phyloP scores from a whole-genome alignment of 2,888 invertebrate species.

The Amblyteles armatorius region DNA sequence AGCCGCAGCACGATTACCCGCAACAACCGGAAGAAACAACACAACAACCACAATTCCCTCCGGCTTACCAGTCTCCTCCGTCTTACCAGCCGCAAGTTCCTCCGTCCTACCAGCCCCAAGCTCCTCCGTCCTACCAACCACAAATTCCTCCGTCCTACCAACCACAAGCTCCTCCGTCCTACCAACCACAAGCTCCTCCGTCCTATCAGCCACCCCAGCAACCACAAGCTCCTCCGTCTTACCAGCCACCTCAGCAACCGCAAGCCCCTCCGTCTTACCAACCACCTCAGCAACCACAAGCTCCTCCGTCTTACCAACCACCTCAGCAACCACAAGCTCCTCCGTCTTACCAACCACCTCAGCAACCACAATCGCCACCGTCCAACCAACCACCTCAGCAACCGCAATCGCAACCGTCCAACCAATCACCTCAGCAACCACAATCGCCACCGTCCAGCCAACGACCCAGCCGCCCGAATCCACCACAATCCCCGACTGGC shows the following conservation, averaged over 20 bases:
- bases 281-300: conserved; percentile 36
- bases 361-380: not conserved
- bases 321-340: conserved; percentile 27
- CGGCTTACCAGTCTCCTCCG: not conserved
- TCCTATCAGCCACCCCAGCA: conserved; percentile 36
- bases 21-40: not conserved
- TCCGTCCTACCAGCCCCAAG: not conserved
- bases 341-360: conserved; percentile 33
- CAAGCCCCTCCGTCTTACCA: conserved; percentile 39
- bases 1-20: not conserved
- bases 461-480: not conserved
- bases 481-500: conserved; percentile 16
- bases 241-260: conserved; percentile 51
- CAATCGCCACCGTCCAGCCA: conserved; percentile 56
- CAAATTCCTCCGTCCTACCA: conserved; percentile 10
- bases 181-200: not conserved
- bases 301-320: conserved; percentile 60
- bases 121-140: not conserved
- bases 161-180: not conserved
- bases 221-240: conserved; percentile 59
- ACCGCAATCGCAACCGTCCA: conserved; percentile 52
- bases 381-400: conserved; percentile 1
- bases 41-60: not conserved
- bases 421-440: conserved; percentile 59
- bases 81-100: not conserved